These are phyloP conservation scores for Chymomyza amoena DNA, from an alignment of 2,888 invertebrate species.

Conservation along the genomic window DNA sequence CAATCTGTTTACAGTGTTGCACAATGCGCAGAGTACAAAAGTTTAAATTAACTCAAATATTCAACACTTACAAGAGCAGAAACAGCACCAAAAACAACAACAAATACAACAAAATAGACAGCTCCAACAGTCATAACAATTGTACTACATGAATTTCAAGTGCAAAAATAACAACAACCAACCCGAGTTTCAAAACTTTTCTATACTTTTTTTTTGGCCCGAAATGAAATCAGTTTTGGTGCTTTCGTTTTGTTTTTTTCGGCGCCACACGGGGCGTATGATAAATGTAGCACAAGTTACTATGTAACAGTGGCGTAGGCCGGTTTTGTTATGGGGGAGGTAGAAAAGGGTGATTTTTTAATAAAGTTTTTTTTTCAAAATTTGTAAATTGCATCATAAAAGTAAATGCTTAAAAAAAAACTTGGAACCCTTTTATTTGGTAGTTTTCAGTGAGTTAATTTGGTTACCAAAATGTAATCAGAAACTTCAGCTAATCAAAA, in stretches of 20 bases:
- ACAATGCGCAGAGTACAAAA: conserved; percentile 15
- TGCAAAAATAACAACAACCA: conserved; percentile 5
- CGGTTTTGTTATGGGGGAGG: too few species aligned
- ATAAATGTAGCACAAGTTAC: conserved; percentile 56
- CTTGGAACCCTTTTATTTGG: too few species aligned
- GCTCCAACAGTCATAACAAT: conserved; percentile 40
- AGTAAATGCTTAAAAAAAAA: too few species aligned
- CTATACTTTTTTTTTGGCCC: not conserved
- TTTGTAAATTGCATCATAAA: too few species aligned
- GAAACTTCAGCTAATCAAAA: too few species aligned
- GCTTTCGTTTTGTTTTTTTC: conserved; percentile 27
- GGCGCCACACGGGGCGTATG: conserved; percentile 56
- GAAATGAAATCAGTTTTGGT: conserved; percentile 43
- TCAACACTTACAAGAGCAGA: conserved; percentile 28
- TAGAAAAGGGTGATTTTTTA: too few species aligned
- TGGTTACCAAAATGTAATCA: too few species aligned
- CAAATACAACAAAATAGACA: conserved; percentile 11
- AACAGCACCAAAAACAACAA: conserved; percentile 17
- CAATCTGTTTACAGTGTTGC: not conserved
- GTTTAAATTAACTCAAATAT: conserved; percentile 55
- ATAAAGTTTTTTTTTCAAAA: too few species aligned
- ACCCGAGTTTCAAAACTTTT: conserved; percentile 25
- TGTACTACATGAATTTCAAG: conserved; percentile 54
- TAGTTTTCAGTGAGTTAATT: too few species aligned
- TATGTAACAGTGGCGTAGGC: conserved; percentile 16